phyloP scores from a whole-genome alignment of 2,888 invertebrate genomes.

The Rhogogaster chlorosoma region DNA sequence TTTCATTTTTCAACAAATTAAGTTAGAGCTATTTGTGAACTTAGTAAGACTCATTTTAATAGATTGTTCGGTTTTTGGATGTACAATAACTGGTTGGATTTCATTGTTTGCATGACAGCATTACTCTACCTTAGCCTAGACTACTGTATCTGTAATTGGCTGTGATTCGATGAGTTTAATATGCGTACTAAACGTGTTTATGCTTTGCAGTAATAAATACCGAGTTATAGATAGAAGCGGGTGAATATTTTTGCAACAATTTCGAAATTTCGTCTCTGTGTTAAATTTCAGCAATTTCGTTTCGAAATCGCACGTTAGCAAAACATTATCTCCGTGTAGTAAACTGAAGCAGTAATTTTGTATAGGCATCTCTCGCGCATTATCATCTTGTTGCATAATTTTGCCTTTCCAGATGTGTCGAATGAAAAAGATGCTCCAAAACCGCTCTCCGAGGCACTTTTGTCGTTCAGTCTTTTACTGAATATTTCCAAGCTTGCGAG shows the following conservation, averaged over 20 bases:
- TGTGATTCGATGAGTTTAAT: neutral
- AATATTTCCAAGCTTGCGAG: constrained; percentile 69
- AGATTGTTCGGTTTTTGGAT: neutral
- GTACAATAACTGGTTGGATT: neutral
- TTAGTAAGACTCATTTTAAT: neutral
- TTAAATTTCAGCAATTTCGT: neutral
- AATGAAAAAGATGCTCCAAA: constrained; percentile 63
- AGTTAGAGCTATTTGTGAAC: neutral
- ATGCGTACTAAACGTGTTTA: neutral
- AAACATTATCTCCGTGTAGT: neutral
- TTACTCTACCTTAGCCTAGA: neutral
- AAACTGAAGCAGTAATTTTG: neutral
- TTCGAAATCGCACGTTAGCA: neutral
- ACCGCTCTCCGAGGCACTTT: constrained; percentile 66
- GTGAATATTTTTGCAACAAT: neutral
- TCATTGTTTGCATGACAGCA: neutral
- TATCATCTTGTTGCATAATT: constrained; percentile 14
- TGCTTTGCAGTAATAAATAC: neutral
- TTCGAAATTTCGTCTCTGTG: neutral
- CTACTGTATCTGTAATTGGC: neutral
- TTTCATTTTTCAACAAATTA: neutral
- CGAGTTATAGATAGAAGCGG: neutral
- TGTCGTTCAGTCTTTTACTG: constrained; percentile 70
- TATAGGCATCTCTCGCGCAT: neutral
- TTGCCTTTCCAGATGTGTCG: constrained; percentile 60